Base-by-base conservation (phyloP, 2,888 invertebrate species). In the Cheilosia grossa region DNA sequence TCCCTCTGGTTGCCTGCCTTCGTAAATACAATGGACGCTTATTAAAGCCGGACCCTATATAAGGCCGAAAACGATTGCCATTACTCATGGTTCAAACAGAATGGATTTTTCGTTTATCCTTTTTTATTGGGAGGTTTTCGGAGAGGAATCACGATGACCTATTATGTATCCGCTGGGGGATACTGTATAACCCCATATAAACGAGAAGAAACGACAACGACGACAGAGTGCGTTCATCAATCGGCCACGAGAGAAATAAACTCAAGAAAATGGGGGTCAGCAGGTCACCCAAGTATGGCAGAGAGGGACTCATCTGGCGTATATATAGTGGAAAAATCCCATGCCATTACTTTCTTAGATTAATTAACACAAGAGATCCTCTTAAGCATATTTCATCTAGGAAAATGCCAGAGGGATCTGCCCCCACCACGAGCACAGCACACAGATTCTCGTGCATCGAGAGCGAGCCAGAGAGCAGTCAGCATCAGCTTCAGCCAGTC, bases 311-410 rank as follows among this genome's bases (percentile, higher is more conserved):
- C 49, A 51, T 44, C 21, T 37, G 37, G 13, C 17, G 1, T 59
- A 33, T 24, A 61, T 58, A 49, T 49, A 56, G 17, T 51, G 63
- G 44, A 54, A 40, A 10, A 66, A 61, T 74, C 74, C 51, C 69
- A 40, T 66, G 72, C 54, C 67, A 67, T 75, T 81, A 58, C 63
- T 70, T 64, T 66, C 49, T 53, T 37, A 61, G 70, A 85, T 85
- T 75, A 81, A 77, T 81, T 85, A 75, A 77, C 72, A 77, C 74
- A 80, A 59, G 69, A 59, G 75, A 66, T 75, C 59, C 67, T 40
- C 27, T 69, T 19, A 49, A 63, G 49, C 30, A 30, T 30, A 37
- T 40, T 59, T 40, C 19, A 33, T 19, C 40, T 51, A 61, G 19
- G 15, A 61, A n/a, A 77, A 24, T 15, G 21, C 19, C 6, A 58